These are phyloP conservation scores for Icerya purchasi DNA, from an alignment of 2,888 invertebrate genomes.

Conservation along the genomic window DNA sequence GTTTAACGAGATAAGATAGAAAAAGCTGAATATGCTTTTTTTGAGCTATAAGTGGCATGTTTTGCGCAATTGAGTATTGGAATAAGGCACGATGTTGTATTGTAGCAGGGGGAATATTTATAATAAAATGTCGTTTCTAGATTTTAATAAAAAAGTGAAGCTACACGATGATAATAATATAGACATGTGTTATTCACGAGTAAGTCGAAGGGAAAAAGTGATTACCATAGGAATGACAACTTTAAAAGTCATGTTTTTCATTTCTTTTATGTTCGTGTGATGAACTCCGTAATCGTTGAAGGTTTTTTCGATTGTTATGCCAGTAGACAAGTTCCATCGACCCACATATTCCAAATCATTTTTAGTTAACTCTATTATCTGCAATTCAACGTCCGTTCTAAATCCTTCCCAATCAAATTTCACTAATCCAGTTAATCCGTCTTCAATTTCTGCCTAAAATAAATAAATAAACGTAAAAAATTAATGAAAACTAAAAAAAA, in stretches of 20 bases:
- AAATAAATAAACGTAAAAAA: neutral
- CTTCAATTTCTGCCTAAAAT: slow-evolving; percentile 23
- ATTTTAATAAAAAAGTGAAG: too few relatives aligned
- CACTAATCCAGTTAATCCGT: slow-evolving; percentile 26
- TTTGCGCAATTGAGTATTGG: too few relatives aligned
- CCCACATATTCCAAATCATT: slow-evolving; percentile 25
- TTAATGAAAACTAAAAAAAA: too few relatives aligned
- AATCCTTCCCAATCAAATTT: slow-evolving; percentile 27
- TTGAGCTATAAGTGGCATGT: too few relatives aligned
- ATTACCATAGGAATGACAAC: slow-evolving; percentile 32
- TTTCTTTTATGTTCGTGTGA: slow-evolving; percentile 36
- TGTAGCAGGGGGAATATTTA: too few relatives aligned
- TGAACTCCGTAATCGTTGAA: slow-evolving; percentile 26
- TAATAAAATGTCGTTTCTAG: too few relatives aligned
- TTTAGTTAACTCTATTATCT: slow-evolving; percentile 26
- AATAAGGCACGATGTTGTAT: too few relatives aligned
- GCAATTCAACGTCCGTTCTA: slow-evolving; percentile 25
- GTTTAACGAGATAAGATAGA: too few relatives aligned
- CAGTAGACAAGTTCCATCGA: slow-evolving; percentile 25
- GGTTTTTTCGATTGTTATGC: slow-evolving; percentile 29
- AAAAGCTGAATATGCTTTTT: too few relatives aligned
- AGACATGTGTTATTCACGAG: too few relatives aligned
- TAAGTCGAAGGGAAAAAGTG: too few relatives aligned
- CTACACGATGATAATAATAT: too few relatives aligned
- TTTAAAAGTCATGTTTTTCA: slow-evolving; percentile 30